These are phyloP conservation scores for Heteropelma amictum DNA, from an alignment of 2,888 invertebrate genomes.

Conservation along the genomic window DNA sequence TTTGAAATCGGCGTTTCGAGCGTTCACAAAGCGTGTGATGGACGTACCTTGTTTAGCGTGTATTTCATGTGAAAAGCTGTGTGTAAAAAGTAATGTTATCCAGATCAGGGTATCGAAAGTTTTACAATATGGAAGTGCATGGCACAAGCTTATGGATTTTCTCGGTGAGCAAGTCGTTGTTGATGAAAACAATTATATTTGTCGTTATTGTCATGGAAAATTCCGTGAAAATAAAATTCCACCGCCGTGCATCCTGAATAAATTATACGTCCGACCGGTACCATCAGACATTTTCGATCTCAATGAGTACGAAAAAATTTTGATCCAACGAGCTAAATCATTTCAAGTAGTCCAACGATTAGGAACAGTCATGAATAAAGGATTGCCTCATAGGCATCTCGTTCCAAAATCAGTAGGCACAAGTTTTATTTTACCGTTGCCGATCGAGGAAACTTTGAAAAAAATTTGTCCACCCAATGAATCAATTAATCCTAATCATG, in stretches of 20 bases:
- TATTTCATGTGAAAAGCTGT: neutral
- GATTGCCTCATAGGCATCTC: conserved; percentile 61
- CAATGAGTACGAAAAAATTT: conserved; percentile 62
- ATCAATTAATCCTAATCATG: conserved; percentile 66
- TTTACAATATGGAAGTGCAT: too few species aligned
- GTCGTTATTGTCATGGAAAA: too few species aligned
- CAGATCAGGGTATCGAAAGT: too few species aligned
- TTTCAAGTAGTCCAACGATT: conserved; percentile 65
- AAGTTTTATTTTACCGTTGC: conserved; percentile 71
- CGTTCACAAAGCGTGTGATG: neutral
- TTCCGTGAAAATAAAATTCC: too few species aligned
- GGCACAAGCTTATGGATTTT: too few species aligned
- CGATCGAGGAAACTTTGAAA: too few species aligned
- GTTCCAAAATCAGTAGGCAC: conserved; percentile 60
- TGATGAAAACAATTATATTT: too few species aligned
- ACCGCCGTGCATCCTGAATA: conserved; percentile 64
- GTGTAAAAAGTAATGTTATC: neutral
- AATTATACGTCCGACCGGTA: conserved; percentile 44
- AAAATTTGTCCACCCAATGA: too few species aligned
- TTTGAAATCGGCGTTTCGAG: too few species aligned
- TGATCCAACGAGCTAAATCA: too few species aligned
- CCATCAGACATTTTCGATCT: conserved; percentile 54
- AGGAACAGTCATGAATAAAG: conserved; percentile 67
- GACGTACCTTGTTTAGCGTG: neutral
- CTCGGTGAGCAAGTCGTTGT: too few species aligned